phyloP scores from a whole-genome alignment of 2,113 vertebrate species.

The Galbula dea region DNA sequence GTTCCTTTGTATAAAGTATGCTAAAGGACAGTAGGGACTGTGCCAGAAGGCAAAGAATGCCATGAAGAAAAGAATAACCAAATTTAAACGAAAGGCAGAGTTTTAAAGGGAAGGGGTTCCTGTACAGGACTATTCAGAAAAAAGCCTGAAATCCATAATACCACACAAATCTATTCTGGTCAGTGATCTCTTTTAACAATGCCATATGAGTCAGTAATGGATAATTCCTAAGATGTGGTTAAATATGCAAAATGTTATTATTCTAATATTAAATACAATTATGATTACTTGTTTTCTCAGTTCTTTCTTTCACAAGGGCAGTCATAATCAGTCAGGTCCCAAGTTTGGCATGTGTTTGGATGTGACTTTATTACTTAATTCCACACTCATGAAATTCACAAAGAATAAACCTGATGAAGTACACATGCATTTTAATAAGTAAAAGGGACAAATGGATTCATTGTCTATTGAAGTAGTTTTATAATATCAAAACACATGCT shows the following conservation, averaged over 20 bases:
- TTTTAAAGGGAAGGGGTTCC: neutral
- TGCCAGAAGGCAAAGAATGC: neutral
- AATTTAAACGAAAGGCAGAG: neutral
- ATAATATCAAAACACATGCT: constrained; percentile 36
- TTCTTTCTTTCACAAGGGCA: neutral
- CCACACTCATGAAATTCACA: neutral
- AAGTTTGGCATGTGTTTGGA: neutral
- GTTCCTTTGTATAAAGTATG: neutral
- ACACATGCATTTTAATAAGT: constrained; percentile 35
- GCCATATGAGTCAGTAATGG: neutral
- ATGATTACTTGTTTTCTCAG: neutral
- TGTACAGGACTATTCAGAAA: neutral
- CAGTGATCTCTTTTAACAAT: neutral
- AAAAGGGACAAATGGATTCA: constrained; percentile 44
- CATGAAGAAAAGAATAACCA: neutral
- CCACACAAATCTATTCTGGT: neutral
- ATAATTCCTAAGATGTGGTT: neutral
- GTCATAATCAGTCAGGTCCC: neutral
- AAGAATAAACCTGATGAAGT: constrained; percentile 48
- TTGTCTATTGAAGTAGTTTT: constrained; percentile 53
- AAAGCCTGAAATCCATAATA: neutral
- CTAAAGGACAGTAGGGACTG: neutral
- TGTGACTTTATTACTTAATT: constrained; percentile 4
- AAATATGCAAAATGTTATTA: constrained; percentile 2
- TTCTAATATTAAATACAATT: neutral